phyloP scores from a whole-genome alignment of 2,797 vertebrate genomes.

The Lutjanus campechanus region DNA sequence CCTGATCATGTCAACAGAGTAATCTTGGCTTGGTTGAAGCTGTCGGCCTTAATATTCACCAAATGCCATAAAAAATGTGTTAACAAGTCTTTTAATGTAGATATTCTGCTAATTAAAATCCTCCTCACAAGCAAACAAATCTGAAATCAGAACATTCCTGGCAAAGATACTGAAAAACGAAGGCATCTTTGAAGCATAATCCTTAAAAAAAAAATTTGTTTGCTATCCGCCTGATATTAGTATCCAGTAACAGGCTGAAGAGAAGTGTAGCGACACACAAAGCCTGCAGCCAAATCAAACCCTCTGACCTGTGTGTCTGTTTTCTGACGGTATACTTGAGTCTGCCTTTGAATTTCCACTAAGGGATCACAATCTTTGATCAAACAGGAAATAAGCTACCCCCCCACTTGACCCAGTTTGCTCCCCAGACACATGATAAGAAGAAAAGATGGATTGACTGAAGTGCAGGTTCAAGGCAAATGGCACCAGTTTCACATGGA shows the following conservation, averaged over 20 bases:
- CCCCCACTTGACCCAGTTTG: conserved; percentile 66
- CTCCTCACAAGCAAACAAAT: neutral
- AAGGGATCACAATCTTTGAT: conserved; percentile 74
- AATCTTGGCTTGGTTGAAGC: neutral
- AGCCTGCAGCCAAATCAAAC: conserved; percentile 32
- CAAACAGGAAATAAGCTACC: conserved; percentile 76
- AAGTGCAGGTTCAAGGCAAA: conserved; percentile 66
- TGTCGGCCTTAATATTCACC: neutral
- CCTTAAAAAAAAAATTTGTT: neutral
- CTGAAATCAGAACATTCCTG: neutral
- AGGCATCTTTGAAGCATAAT: neutral
- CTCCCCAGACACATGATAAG: conserved; percentile 59
- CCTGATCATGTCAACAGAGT: neutral
- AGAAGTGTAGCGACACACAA: conserved; percentile 16
- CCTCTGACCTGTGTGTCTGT: conserved; percentile 41
- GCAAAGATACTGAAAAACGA: neutral
- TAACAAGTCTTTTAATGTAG: neutral
- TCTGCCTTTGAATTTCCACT: conserved; percentile 64
- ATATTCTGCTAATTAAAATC: neutral
- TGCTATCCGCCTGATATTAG: neutral
- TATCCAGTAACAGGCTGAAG: conserved; percentile 10
- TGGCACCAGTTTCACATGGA: conserved; percentile 60
- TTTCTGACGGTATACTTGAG: conserved; percentile 45
- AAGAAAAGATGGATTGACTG: conserved; percentile 62
- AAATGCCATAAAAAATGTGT: neutral